These are phyloP conservation scores for Hyposmocoma kahamanoa DNA, from an alignment of 1,140 invertebrate genomes.

Conservation along the genomic window DNA sequence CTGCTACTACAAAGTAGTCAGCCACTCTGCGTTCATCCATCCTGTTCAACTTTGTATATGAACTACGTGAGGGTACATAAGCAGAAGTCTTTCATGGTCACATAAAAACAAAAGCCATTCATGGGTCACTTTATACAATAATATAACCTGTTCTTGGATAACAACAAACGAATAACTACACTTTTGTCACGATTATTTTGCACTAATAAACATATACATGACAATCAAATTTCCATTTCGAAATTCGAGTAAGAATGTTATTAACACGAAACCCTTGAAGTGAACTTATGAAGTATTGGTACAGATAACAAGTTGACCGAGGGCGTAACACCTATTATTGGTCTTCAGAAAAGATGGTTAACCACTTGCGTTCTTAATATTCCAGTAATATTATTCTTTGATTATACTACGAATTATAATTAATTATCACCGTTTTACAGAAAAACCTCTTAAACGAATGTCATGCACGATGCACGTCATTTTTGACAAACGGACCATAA, in stretches of 20 bases:
- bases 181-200: neutral
- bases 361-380: neutral
- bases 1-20: conserved; percentile 98
- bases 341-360: neutral
- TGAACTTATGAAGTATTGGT: conserved; percentile 40
- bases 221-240: neutral
- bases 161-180: conserved; percentile 16
- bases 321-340: conserved; percentile 16
- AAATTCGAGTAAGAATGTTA: conserved; percentile 24
- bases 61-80: conserved; percentile 21
- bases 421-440: neutral
- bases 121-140: conserved; percentile 18
- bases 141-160: conserved; percentile 19
- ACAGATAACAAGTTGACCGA: conserved; percentile 16
- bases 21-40: conserved; percentile 90
- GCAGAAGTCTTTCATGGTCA: conserved; percentile 9
- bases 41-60: conserved; percentile 15
- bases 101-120: conserved; percentile 9
- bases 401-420: neutral
- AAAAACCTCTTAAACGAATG: conserved; percentile 1
- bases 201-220: neutral
- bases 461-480: conserved; percentile 2
- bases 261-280: conserved; percentile 40
- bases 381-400: neutral
- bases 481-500: too few relatives aligned